Conservation (phyloP, 2,113 vertebrate genomes). For the Corydoras sp. region DNA sequence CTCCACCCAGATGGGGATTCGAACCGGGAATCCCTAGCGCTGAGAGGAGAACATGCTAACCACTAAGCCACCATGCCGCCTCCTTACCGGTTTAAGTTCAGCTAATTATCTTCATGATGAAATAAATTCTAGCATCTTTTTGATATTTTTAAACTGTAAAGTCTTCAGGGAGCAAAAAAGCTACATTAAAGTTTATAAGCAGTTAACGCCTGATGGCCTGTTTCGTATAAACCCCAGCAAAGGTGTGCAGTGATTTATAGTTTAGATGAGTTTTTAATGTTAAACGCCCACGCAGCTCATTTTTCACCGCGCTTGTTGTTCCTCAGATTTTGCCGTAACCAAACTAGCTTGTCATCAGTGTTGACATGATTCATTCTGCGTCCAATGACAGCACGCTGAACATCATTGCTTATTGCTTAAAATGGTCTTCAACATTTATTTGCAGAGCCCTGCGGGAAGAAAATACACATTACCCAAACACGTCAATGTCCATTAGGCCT, state of each 20-base stretch:
- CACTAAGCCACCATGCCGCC: no score
- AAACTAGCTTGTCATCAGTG: conserved; percentile 7
- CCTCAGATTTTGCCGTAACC: conserved; percentile 7
- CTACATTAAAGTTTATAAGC: conserved; percentile 21
- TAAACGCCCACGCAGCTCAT: conserved; percentile 24
- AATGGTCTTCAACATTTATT: conserved; percentile 6
- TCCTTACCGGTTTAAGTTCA: no score
- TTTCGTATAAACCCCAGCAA: conserved; percentile 12
- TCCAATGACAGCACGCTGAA: neutral
- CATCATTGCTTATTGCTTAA: conserved; percentile 4
- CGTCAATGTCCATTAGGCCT: conserved; percentile 15
- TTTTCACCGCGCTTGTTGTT: conserved; percentile 33
- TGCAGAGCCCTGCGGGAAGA: neutral
- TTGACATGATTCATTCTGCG: conserved; percentile 27
- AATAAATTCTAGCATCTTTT: neutral
- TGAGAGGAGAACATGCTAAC: no score
- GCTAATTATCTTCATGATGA: conserved; percentile 8
- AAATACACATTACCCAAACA: conserved; percentile 5
- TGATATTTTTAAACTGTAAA: conserved; percentile 17
- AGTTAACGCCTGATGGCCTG: conserved; percentile 23
- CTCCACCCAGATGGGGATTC: no score
- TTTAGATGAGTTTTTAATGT: conserved; percentile 28
- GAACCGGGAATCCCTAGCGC: no score
- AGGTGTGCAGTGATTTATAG: conserved; percentile 32
- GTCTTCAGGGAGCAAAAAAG: conserved; percentile 1